Base-by-base conservation (phyloP, 2,797 vertebrate genomes). In the Petrocephalus sullivani region DNA sequence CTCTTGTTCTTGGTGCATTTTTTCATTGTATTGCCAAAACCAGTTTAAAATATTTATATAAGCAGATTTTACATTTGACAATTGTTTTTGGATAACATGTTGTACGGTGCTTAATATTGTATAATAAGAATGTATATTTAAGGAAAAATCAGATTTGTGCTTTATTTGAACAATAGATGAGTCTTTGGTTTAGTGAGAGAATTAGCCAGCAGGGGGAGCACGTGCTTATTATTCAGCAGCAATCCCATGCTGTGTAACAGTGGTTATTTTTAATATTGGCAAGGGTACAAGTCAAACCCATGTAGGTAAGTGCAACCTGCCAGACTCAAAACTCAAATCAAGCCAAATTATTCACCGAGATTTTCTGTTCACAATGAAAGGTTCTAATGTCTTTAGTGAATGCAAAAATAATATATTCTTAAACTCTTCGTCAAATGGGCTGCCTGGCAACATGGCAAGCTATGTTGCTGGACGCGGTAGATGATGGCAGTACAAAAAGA, bases 201-300 rank as follows among this genome's bases (percentile, higher is more conserved):
- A 46, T 19, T 3, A 19, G 82, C 82, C 51, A 84, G 51, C 82
- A 84, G 82, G 82, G 82, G 82, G 82, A 51, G 82, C 82, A 53
- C 10, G 12, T 7, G 81, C 51, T 14, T 8, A 51, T 21, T n/a
- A 3, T 82, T n/a, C 46, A 84, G 49, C 81, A 28, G 82, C 2
- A 21, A 46, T 78, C 71, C 6, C 71, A n/a, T 14, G 71, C 71
- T 46, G 71, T 75, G 9, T 46, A 37, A 46, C 7, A 12, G 37
- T 7, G 37, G 28, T 14, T 67, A 67, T 37, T 71, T 71, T 71
- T 71, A 71, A 33, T 71, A 71, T 14, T 71, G 64, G 64, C 28
- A 71, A 33, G 28, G 28, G 64, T 37, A 16, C 28, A 33, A 71
- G 64, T 71, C 64, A 37, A 14, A 71, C 9, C 28, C 28, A 1